These are phyloP conservation scores for Calcarius lapponicus DNA, from an alignment of 2,797 vertebrate species.

Conservation along the genomic window DNA sequence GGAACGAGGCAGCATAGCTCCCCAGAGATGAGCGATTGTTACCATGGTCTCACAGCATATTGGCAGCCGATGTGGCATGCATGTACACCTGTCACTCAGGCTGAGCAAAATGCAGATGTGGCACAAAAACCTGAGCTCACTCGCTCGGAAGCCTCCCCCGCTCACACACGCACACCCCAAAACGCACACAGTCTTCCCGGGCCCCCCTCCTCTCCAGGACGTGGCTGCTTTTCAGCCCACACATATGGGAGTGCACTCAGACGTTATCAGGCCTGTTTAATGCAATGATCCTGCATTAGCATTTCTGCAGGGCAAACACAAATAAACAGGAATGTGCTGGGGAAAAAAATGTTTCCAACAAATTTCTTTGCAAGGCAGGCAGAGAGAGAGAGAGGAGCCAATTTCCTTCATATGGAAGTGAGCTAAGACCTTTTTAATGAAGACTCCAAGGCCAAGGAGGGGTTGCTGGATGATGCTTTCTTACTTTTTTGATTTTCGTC, in stretches of 20 bases:
- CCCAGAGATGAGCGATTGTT: conserved; percentile 84
- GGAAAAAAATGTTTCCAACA: conserved; percentile 64
- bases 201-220: conserved; percentile 37
- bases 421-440: conserved; percentile 60
- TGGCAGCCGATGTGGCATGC: conserved; percentile 81
- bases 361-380: conserved; percentile 79
- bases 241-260: conserved; percentile 46
- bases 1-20: conserved; percentile 74
- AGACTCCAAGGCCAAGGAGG: not conserved
- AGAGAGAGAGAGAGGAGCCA: conserved; percentile 73
- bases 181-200: not conserved
- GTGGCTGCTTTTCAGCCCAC: conserved; percentile 17
- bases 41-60: conserved; percentile 84
- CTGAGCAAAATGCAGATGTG: conserved; percentile 65
- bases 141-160: not conserved
- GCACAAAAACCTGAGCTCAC: conserved; percentile 50
- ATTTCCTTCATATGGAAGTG: conserved; percentile 44
- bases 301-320: conserved; percentile 80
- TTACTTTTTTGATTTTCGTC: conserved; percentile 25
- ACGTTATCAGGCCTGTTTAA: conserved; percentile 63
- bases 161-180: not conserved
- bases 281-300: conserved; percentile 49
- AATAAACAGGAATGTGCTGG: conserved; percentile 74
- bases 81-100: conserved; percentile 87
- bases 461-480: not conserved